These are phyloP conservation scores for Meiosimyza platycephala DNA, from an alignment of 2,888 invertebrate species.

Conservation along the genomic window DNA sequence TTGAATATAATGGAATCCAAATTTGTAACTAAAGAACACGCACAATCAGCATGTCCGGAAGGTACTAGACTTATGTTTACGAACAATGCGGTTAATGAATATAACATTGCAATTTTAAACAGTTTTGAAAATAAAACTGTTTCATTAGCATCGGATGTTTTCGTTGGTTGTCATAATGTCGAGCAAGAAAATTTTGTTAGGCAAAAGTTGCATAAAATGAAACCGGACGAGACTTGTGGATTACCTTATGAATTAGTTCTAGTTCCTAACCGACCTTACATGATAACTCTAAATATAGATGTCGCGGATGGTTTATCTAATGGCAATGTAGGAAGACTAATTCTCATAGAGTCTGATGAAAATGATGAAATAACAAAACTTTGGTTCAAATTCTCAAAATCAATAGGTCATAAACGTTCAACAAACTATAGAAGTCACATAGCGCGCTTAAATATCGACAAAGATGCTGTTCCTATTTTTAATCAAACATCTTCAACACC, in stretches of 20 bases:
- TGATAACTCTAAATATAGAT: conserved; percentile 44
- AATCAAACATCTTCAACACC: too few species aligned
- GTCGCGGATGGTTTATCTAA: conserved; percentile 45
- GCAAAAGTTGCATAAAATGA: conserved; percentile 42
- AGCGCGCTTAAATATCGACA: too few species aligned
- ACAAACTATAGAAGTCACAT: too few species aligned
- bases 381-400: too few species aligned
- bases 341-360: conserved; percentile 23
- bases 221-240: conserved; percentile 26
- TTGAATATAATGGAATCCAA: not conserved
- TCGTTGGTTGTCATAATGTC: conserved; percentile 33
- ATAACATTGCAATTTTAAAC: not conserved
- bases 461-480: too few species aligned
- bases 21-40: conserved; percentile 8
- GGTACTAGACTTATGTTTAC: conserved; percentile 28
- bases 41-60: conserved; percentile 21
- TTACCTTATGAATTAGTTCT: conserved; percentile 40
- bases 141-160: conserved; percentile 34
- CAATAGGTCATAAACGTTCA: too few species aligned
- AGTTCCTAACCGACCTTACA: conserved; percentile 38
- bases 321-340: conserved; percentile 36
- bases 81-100: conserved; percentile 19
- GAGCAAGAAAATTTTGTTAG: conserved; percentile 37
- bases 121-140: conserved; percentile 34
- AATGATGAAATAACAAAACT: too few species aligned